A percentile compares a stretch with the other conserved stretches of the same genome.
Evolutionary conservation across 2,113 vertebrate genomes (phyloP).

Genomic region (Cepphus grylle): DNA sequence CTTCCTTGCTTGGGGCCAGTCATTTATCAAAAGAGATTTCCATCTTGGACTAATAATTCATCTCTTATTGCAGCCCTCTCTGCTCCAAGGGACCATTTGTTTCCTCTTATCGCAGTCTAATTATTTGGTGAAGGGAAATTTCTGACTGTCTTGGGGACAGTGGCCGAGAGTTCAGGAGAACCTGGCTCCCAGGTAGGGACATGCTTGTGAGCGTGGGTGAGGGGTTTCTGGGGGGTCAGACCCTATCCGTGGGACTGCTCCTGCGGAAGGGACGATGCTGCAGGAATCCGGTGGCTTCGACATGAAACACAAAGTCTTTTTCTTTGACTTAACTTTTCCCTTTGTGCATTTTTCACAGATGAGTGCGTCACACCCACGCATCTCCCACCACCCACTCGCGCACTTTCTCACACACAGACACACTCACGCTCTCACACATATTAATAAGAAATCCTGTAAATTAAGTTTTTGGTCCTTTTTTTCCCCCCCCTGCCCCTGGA

Average conservation of each 20-base stretch:
- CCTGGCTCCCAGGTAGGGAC: neutral
- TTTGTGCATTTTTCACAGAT: neutral
- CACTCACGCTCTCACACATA: neutral
- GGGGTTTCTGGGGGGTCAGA: neutral
- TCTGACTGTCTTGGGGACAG: neutral
- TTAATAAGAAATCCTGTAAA: neutral
- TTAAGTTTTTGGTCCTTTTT: neutral
- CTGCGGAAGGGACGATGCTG: neutral
- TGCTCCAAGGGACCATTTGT: conserved; percentile 37
- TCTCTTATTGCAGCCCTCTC: conserved; percentile 33
- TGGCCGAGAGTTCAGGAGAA: neutral
- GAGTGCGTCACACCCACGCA: neutral
- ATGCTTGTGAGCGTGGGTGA: neutral
- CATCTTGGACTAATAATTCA: conserved; percentile 67
- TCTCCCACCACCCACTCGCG: neutral
- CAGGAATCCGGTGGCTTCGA: neutral
- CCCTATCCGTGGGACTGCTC: neutral
- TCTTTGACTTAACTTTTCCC: neutral
- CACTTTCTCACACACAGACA: neutral
- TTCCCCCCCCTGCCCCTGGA: too few species aligned
- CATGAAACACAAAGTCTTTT: neutral
- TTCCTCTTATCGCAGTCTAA: conserved; percentile 49
- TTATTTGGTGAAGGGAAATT: conserved; percentile 34
- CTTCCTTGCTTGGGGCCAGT: conserved; percentile 45
- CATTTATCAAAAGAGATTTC: conserved; percentile 64